Base-by-base conservation (phyloP, 92 coral and sea anemone genomes). In the Siderastrea radians region DNA sequence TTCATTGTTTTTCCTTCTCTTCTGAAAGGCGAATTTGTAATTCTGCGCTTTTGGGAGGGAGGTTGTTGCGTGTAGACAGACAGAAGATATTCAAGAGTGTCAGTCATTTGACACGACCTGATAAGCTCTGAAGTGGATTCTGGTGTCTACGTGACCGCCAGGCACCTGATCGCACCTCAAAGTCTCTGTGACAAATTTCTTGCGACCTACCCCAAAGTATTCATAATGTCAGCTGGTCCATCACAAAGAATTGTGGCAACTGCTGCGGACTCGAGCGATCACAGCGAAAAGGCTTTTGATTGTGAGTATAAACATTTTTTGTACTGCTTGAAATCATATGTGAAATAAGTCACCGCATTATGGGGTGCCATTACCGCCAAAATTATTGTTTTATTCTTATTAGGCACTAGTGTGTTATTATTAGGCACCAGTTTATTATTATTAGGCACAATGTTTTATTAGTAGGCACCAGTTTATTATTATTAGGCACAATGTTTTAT, bases 221-320 rank as follows among this genome's bases (percentile, higher is more conserved):
- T 19, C 61, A 9, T 48, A 50, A 82, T 82, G 86, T 83, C 80
- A 2, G 46, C 48, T 12, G 54, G 57, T 63, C 7, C 50, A 51
- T 74, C 64, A 7, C 62, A 19, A 53, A 92, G 93, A 80, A 87
- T 49, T 68, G 82, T 86, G 16, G 83, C 91, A 54, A 86, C 90
- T 62, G 91, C 93, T 52, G 91, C 90, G 43, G 95, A 93, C 72
- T 55, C 85, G 38, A 93, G 95, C 19, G 80, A 86, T 3, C 79
- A 90, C 49, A 77, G 94, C 74, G 90, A 93, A 44, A 72, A 82
- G 77, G 95, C 93, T 12, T 93, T 93, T 78, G 89, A 86, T 44
- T 93, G 95, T 93, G 55, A 93, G 95, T 90, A 45, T 10, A 26
- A 26, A 26, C 38, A 0, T 26, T 26, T 26, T 26, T 26, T 26